phyloP scores from a whole-genome alignment of 2,797 vertebrate species.

The Siniperca undulata region DNA sequence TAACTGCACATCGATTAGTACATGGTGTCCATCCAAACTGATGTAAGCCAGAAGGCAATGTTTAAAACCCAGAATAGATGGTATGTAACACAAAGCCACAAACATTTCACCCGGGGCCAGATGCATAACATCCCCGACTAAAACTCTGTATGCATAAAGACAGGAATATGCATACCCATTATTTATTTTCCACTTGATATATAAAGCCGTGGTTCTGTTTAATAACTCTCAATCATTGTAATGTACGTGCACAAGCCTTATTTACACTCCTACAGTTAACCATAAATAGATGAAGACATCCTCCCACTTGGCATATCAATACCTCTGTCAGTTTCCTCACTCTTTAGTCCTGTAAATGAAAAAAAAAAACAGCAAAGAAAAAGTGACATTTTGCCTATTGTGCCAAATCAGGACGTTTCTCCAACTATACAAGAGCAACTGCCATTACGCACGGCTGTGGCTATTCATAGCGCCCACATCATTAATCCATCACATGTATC shows the following conservation, averaged over 20 bases:
- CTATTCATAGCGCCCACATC: neutral
- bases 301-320: neutral
- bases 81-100: neutral
- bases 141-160: neutral
- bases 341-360: neutral
- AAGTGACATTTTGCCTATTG: neutral
- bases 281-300: neutral
- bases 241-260: neutral
- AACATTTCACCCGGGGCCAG: neutral
- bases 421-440: neutral
- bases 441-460: neutral
- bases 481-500: neutral
- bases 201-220: neutral
- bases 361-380: neutral
- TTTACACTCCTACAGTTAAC: neutral
- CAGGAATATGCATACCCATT: neutral
- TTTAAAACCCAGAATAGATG: neutral
- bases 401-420: neutral
- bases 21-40: neutral
- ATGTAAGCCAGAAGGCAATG: neutral
- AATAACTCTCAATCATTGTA: neutral
- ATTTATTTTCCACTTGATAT: neutral
- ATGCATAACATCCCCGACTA: neutral
- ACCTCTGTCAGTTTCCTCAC: neutral
- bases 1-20: neutral